These are phyloP conservation scores for Eudemis profundana DNA, from an alignment of 2,888 invertebrate species.

Conservation along the genomic window DNA sequence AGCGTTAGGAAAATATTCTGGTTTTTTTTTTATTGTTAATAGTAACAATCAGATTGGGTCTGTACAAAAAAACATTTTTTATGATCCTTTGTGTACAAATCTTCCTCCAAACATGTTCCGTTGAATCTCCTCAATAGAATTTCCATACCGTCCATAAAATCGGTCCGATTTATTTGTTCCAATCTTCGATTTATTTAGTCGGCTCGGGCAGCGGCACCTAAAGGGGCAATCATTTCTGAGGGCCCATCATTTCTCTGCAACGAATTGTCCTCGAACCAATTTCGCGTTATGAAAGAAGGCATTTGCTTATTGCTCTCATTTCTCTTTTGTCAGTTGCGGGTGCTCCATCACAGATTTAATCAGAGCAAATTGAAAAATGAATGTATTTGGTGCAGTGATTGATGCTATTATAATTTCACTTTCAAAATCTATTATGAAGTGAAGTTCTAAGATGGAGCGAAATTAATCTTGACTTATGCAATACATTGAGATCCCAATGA, in stretches of 20 bases:
- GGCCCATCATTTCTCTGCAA: conserved; percentile 63
- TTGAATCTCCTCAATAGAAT: conserved; percentile 18
- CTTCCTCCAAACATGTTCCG: conserved; percentile 12
- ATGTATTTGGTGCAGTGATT: conserved; percentile 49
- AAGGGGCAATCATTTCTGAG: conserved; percentile 66
- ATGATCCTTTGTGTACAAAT: conserved; percentile 4
- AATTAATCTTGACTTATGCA: conserved; percentile 16
- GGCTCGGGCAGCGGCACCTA: conserved; percentile 47
- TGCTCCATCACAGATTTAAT: conserved; percentile 66
- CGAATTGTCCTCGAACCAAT: conserved; percentile 78
- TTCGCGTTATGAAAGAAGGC: conserved; percentile 78
- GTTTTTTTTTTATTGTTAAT: neutral
- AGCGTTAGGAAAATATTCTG: too few species aligned
- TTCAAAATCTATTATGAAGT: conserved; percentile 8
- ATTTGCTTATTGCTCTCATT: conserved; percentile 79
- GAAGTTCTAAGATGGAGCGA: conserved; percentile 2
- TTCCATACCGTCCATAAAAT: conserved; percentile 30
- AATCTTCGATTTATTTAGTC: conserved; percentile 55
- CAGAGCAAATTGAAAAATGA: conserved; percentile 61
- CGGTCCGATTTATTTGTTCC: conserved; percentile 48
- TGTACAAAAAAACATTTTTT: neutral
- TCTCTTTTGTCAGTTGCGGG: conserved; percentile 67
- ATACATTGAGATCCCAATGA: conserved; percentile 6
- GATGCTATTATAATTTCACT: conserved; percentile 32
- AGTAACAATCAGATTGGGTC: neutral